These are phyloP conservation scores for Lethenteron camtschaticum DNA, from an alignment of 2,113 vertebrate species.

Conservation along the genomic window DNA sequence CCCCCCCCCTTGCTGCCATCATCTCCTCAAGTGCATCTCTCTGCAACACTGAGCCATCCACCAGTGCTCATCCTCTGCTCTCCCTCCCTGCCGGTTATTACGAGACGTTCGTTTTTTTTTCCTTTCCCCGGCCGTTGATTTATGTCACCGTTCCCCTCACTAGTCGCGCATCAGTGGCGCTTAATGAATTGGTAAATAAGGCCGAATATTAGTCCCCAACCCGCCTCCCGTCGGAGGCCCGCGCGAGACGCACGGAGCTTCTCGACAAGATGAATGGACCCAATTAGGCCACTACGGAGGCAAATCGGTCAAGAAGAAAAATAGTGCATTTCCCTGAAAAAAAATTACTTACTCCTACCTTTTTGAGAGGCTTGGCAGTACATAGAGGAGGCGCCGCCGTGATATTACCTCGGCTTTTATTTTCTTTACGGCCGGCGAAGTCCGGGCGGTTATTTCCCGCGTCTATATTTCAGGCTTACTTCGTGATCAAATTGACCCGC, in stretches of 20 bases:
- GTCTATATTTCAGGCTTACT: no score
- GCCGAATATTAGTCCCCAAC: slow-evolving; percentile 63
- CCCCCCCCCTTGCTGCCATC: no score
- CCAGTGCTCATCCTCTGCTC: no score
- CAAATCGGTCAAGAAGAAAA: slow-evolving; percentile 86
- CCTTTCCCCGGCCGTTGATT: slow-evolving; percentile 39
- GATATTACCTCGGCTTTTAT: no score
- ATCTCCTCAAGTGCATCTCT: no score
- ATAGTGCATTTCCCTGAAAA: slow-evolving; percentile 16
- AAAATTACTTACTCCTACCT: slow-evolving; percentile 3
- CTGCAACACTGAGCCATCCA: no score
- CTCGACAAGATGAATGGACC: slow-evolving; percentile 99
- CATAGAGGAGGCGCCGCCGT: not conserved
- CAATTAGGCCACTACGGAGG: slow-evolving; percentile 99
- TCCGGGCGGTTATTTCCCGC: no score
- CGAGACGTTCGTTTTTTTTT: not conserved
- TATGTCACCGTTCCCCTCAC: slow-evolving; percentile 99
- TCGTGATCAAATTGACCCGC: no score
- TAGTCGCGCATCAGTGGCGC: slow-evolving; percentile 97
- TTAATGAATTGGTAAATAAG: slow-evolving; percentile 99
- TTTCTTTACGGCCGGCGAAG: no score
- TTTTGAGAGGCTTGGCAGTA: not conserved
- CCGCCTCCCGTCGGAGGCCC: not conserved
- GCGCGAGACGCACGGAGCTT: slow-evolving; percentile 86
- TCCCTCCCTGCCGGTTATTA: slow-evolving; percentile 4